Base-by-base conservation (phyloP, 2,888 invertebrate species). In the Clunio marinus region DNA sequence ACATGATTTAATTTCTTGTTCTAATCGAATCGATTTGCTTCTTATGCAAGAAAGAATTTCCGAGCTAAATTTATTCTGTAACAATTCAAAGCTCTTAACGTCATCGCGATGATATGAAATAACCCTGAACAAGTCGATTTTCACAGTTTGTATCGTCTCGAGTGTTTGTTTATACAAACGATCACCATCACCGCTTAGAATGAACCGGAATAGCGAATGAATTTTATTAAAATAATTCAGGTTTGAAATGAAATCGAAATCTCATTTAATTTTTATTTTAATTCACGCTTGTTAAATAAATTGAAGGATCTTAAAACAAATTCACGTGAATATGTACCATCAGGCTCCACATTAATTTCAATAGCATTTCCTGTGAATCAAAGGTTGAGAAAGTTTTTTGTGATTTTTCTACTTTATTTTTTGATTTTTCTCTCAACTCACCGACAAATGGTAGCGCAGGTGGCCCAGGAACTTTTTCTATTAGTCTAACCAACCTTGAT, bases 401-500 rank as follows among this genome's bases (percentile, higher is more conserved):
- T 32, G 32, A 32, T 32, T 32, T 32, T 7, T 32, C 32, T 7
- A 32, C 10, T 32, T 32, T 32, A 32, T 32, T 32, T 32, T 5
- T 32, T 5, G 32, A 10, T 32, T 32, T 32, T 5, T 7, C 32
- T 32, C 10, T n/a, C 4, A 13, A 22, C 24, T 60, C 15, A 63
- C 87, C 87, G 68, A 87, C 74, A 15, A 86, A 72, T 0, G 86
- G 86, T 65, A 84, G 73, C 2, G 82, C 78, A 1, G 80, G 77
- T 10, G 86, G 86, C 60, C 86, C 85, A 7, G 84, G 84, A 68
- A 86, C 82, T 73, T 80, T 78, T 51, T 81, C 80, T 68, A 84
- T 79, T 67, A 82, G 75, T 70, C 78, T 77, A 46, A 82, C 79
- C 72, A 80, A 73, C 66, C 78, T 75, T 35, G 77, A 74, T 55